Conservation (phyloP, 53 echinoderm and acorn worm species). For the Temnopleurus reevesii region DNA sequence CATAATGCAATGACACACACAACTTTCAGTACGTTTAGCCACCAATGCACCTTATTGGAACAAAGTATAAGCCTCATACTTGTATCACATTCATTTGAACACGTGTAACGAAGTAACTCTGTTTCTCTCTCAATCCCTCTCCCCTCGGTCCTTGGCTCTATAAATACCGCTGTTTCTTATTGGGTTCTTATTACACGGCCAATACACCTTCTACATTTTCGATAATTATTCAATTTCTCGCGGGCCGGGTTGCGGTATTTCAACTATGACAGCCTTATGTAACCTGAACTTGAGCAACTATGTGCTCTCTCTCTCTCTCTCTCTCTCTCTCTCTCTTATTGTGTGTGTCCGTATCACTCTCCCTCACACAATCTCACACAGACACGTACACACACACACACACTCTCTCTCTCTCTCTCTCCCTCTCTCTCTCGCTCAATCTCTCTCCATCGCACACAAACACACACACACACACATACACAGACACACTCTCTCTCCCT, state of each 20-base stretch:
- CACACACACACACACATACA: too few species aligned
- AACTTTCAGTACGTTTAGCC: too few species aligned
- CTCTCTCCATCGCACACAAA: neutral
- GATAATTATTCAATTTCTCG: conserved; percentile 46
- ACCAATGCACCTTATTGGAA: too few species aligned
- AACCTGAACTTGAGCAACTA: conserved; percentile 35
- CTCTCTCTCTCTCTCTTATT: conserved; percentile 59
- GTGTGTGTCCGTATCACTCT: conserved; percentile 48
- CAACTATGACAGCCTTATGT: conserved; percentile 57
- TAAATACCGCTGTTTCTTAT: conserved; percentile 40
- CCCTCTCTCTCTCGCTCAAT: neutral
- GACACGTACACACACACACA: neutral
- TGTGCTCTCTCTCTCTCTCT: conserved; percentile 30
- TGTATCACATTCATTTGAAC: too few species aligned
- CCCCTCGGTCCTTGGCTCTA: too few species aligned
- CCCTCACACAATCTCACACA: neutral
- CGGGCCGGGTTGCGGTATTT: conserved; percentile 51
- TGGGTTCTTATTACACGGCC: conserved; percentile 40
- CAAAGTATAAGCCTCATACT: too few species aligned
- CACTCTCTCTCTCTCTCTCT: conserved; percentile 32
- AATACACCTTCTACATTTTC: conserved; percentile 51
- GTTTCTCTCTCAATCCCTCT: neutral
- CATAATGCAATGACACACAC: too few species aligned
- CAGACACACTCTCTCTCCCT: neutral
- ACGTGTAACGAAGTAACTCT: neutral